These are phyloP conservation scores for Rhabdophis nuchalis DNA, from an alignment of 2,797 vertebrate species.

Conservation along the genomic window DNA sequence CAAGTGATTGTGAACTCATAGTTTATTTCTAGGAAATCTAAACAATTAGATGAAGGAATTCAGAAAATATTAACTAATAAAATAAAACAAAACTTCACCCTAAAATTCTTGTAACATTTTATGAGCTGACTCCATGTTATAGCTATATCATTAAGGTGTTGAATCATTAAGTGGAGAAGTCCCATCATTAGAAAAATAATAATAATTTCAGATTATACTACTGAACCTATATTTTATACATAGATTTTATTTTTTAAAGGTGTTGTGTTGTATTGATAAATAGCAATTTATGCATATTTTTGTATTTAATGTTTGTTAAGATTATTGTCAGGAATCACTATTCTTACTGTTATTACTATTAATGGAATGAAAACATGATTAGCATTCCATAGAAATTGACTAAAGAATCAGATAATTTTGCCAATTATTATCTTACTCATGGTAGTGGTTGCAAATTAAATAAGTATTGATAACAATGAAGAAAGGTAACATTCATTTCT, in stretches of 20 bases:
- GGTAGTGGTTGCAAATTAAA: not conserved
- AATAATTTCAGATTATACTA: not conserved
- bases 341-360: not conserved
- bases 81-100: not conserved
- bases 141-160: not conserved
- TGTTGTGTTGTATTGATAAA: not conserved
- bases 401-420: not conserved
- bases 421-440: not conserved
- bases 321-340: not conserved
- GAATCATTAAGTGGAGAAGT: constrained; percentile 4
- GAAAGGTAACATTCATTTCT: not conserved
- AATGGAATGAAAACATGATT: not conserved
- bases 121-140: not conserved
- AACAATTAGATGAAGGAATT: not conserved
- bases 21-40: not conserved
- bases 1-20: not conserved
- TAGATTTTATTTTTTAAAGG: not conserved
- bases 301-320: not conserved
- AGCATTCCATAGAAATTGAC: not conserved
- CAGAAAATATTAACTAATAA: not conserved
- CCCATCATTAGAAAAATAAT: not conserved
- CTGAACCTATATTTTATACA: not conserved
- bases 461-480: not conserved
- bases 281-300: not conserved
- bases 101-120: not conserved